Evolutionary conservation across 2,888 invertebrate genomes (phyloP).

Genomic region (Periphyllus acericola): DNA sequence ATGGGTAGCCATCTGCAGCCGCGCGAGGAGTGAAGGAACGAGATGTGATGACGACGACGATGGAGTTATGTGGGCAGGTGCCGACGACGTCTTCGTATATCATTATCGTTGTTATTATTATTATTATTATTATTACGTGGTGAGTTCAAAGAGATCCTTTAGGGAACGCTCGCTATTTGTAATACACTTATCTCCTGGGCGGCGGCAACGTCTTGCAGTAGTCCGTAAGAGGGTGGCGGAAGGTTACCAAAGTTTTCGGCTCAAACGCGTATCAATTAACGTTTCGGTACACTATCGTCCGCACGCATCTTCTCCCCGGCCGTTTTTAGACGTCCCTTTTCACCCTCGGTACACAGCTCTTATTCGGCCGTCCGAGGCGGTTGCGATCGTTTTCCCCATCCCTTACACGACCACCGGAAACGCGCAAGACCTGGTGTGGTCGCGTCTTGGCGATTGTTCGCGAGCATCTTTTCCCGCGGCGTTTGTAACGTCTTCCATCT

Average conservation of each 20-base stretch:
- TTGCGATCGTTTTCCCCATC: neutral
- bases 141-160: neutral
- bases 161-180: neutral
- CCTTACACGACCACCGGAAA: neutral
- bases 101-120: neutral
- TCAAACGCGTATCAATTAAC: neutral
- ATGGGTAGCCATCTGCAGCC: neutral
- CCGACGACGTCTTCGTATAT: neutral
- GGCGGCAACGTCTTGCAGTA: neutral
- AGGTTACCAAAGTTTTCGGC: neutral
- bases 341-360: neutral
- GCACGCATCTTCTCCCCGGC: neutral
- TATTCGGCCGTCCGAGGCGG: neutral
- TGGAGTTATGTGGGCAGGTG: constrained; percentile 9
- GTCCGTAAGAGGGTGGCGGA: neutral
- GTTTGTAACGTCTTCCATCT: no score
- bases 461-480: no score
- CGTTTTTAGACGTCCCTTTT: neutral
- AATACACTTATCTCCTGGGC: neutral
- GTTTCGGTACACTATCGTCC: neutral
- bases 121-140: neutral
- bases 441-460: no score
- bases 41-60: neutral
- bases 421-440: no score
- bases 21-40: neutral